Evolutionary conservation across 2,113 vertebrate species (phyloP), one percentile per base, ranked within the genome.

Genomic region (Symphodus melops): DNA sequence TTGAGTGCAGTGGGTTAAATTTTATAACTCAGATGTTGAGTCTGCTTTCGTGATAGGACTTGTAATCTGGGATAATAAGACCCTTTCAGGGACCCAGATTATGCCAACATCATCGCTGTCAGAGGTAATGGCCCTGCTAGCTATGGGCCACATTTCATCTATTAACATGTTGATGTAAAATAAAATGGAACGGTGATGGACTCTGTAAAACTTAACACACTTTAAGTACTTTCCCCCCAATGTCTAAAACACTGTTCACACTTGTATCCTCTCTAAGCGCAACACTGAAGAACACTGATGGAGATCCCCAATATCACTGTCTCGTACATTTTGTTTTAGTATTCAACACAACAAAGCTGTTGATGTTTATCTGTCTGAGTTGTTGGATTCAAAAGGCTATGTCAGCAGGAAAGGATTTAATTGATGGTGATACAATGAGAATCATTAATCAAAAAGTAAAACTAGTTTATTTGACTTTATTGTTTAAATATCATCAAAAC

Each of bases 61-160:
- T 84, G 76, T 91, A 90, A 93, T 93, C 83, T 87, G 83, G 74
- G 84, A 91, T 92, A 90, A 92, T 90, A 89, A 84, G 85, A 57
- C 68, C 72, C 71, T 80, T 82, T 85, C 72, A 74, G 87, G 71
- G 69, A 88, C 69, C 56, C 54, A 66, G 86, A 91, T 91, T 86
- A 88, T 53, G 69, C 73, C 78, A 42, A 63, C 86, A 70, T 23
- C 68, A 72, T 39, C 9, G 58, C 77, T 83, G 74, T 67, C 52
- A 55, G 75, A 73, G 51, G 46, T 72, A 81, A 82, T 70, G 64
- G 69, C 37, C 60, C 60, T 17, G 51, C 19, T 58, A 56, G 21
- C 54, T 25, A 55, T 51, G 48, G 16, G 46, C 14, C 19, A 48
- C 25, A 48, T 60, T 66, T 62, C 5, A 66, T 53, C 36, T 1